Percentiles rank a stretch among this genome's conserved stretches.
Evolutionary conservation across 2,113 vertebrate species (phyloP).

Genomic region (Camelus dromedarius): DNA sequence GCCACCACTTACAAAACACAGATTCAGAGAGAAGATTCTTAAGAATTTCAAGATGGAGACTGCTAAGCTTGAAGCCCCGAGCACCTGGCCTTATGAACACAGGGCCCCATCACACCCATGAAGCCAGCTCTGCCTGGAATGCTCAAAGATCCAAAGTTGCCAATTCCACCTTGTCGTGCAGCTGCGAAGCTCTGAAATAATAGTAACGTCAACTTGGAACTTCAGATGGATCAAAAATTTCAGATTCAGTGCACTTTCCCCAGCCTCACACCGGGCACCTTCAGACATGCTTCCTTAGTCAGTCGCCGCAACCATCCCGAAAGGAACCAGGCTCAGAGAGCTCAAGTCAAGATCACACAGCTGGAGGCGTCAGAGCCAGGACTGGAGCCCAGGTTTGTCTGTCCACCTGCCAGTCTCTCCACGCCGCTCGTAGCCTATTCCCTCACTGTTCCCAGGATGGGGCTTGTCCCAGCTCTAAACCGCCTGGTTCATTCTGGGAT

Average conservation of each 20-base stretch:
- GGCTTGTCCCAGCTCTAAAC: not conserved
- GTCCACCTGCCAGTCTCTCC: not conserved
- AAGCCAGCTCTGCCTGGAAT: not conserved
- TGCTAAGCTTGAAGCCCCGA: not conserved
- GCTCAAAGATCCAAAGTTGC: not conserved
- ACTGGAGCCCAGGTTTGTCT: not conserved
- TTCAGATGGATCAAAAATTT: not conserved
- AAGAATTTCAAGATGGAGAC: not conserved
- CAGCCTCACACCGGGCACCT: not conserved
- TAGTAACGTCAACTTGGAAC: rapidly evolving
- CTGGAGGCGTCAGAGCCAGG: not conserved
- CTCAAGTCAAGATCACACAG: not conserved
- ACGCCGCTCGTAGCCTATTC: not conserved
- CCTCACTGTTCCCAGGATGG: not conserved
- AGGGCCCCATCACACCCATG: not conserved
- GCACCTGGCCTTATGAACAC: not conserved
- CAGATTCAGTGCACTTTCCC: not conserved
- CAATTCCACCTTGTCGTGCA: not conserved
- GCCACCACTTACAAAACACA: not conserved
- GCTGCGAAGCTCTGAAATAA: not conserved
- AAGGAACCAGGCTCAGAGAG: not conserved
- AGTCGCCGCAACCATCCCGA: not conserved
- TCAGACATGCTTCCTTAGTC: not conserved
- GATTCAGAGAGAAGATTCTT: not conserved
- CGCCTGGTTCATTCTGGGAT: not conserved